phyloP scores from a whole-genome alignment of 1,140 invertebrate species.

The Hetaerina americana region DNA sequence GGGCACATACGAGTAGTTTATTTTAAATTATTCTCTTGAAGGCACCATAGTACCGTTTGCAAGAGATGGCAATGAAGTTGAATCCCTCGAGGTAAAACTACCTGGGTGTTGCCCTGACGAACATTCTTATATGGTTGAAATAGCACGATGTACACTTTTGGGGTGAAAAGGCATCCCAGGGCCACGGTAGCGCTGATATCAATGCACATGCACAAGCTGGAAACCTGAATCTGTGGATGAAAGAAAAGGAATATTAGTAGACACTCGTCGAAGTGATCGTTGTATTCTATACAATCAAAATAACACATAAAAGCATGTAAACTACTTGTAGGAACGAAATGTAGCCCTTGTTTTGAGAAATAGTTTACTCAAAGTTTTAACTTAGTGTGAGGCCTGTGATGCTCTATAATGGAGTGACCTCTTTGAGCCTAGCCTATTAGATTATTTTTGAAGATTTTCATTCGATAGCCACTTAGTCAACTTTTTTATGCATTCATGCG shows the following conservation, averaged over 20 bases:
- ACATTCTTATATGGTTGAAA: constrained; percentile 68
- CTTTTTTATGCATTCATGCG: too few relatives aligned
- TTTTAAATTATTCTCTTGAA: background rate
- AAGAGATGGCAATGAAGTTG: background rate
- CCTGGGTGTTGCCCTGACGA: constrained; percentile 34
- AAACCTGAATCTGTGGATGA: constrained; percentile 53
- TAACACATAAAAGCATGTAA: too few relatives aligned
- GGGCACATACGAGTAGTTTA: too few relatives aligned
- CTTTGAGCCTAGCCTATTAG: too few relatives aligned
- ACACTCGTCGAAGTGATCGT: constrained; percentile 17
- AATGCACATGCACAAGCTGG: constrained; percentile 64
- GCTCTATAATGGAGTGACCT: too few relatives aligned
- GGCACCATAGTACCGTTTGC: background rate
- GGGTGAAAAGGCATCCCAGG: constrained; percentile 60
- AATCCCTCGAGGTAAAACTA: background rate
- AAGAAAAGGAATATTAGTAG: constrained; percentile 6
- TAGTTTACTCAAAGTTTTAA: too few relatives aligned
- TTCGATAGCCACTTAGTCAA: too few relatives aligned
- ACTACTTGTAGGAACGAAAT: too few relatives aligned
- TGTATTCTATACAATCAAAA: constrained; percentile 31
- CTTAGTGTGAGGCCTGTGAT: too few relatives aligned
- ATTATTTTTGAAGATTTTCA: too few relatives aligned
- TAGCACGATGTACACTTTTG: constrained; percentile 62
- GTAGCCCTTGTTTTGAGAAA: too few relatives aligned
- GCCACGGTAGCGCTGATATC: constrained; percentile 64